Evolutionary conservation across 92 coral and sea anemone species (phyloP).

Genomic region (Nematostella vectensis): DNA sequence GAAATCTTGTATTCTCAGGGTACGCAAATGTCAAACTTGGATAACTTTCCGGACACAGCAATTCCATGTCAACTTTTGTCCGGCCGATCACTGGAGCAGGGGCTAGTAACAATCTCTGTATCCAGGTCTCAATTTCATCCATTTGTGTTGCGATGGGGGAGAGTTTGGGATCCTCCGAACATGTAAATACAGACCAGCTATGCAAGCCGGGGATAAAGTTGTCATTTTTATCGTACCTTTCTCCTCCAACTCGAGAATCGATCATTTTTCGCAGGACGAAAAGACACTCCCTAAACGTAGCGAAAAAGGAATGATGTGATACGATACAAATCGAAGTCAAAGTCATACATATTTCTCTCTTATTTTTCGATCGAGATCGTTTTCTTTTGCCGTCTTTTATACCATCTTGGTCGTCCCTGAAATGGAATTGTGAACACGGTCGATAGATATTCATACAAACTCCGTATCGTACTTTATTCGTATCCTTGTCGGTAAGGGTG

Average conservation of each 20-base stretch:
- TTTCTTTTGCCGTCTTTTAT: slow-evolving; percentile 41
- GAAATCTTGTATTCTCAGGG: slow-evolving; percentile 78
- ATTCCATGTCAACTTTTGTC: slow-evolving; percentile 81
- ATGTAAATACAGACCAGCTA: slow-evolving; percentile 95
- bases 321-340: slow-evolving; percentile 83
- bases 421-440: slow-evolving; percentile 72
- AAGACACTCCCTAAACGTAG: slow-evolving; percentile 98
- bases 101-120: slow-evolving; percentile 78
- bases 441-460: slow-evolving; percentile 92
- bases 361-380: slow-evolving; percentile 45
- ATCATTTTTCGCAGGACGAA: slow-evolving; percentile 88
- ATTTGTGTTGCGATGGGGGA: slow-evolving; percentile 81
- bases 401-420: slow-evolving; percentile 46
- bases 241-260: slow-evolving; percentile 72
- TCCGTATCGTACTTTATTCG: slow-evolving; percentile 90
- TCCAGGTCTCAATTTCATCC: slow-evolving; percentile 93
- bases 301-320: slow-evolving; percentile 96
- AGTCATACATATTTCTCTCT: slow-evolving; percentile 85
- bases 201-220: slow-evolving; percentile 72
- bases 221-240: slow-evolving; percentile 59
- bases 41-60: slow-evolving; percentile 59
- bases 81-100: slow-evolving; percentile 85
- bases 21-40: slow-evolving; percentile 80
- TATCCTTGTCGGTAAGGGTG: slow-evolving; percentile 91
- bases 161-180: slow-evolving; percentile 88